Evolutionary conservation across 2,888 invertebrate genomes (phyloP).

Genomic region (Aphidoletes aphidimyza): DNA sequence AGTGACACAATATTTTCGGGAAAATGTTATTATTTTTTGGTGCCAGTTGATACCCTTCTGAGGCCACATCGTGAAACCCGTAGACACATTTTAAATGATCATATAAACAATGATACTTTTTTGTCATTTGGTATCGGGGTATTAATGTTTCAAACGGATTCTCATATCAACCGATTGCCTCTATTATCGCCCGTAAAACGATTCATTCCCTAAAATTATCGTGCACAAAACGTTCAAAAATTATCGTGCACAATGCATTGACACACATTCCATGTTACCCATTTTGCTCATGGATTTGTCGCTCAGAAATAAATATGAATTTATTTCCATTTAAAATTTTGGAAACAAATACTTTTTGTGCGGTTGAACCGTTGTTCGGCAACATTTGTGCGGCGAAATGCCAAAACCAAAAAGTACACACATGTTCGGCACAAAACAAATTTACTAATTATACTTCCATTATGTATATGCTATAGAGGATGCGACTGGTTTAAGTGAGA

Average conservation of each 20-base stretch:
- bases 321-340: slow-evolving; percentile 8
- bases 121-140: no score
- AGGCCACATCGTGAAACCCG: background rate
- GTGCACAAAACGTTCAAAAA: background rate
- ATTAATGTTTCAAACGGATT: background rate
- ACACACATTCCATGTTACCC: background rate
- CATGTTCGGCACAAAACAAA: background rate
- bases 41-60: background rate
- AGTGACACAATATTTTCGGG: slow-evolving; percentile 26
- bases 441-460: slow-evolving; percentile 17
- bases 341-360: background rate
- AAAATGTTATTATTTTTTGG: slow-evolving; percentile 37
- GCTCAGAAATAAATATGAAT: slow-evolving; percentile 15
- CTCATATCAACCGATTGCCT: no score
- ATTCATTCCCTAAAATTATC: background rate
- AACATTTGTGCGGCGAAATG: background rate
- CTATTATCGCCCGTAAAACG: no score
- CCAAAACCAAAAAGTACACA: background rate
- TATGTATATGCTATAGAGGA: background rate
- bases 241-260: background rate
- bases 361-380: background rate
- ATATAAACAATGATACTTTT: slow-evolving; percentile 45
- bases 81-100: slow-evolving; percentile 1
- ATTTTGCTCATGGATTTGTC: slow-evolving; percentile 16
- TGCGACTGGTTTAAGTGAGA: background rate